Conservation (phyloP, 2,888 invertebrate genomes). For the Sepiola atlantica region DNA sequence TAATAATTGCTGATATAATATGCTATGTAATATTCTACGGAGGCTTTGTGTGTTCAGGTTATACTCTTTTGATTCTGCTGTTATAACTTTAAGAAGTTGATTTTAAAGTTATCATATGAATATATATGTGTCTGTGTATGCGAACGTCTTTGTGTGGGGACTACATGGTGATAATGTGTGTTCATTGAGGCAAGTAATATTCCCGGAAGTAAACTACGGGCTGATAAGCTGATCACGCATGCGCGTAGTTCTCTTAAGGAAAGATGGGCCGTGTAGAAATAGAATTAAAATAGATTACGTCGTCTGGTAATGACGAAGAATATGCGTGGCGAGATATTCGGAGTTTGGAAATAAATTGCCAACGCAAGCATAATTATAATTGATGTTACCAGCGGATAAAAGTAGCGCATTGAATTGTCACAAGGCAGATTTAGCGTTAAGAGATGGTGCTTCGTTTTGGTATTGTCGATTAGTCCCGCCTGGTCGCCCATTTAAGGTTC, state of each 20-base stretch:
- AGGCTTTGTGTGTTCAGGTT: too few relatives aligned
- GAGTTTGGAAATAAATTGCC: constrained; percentile 1
- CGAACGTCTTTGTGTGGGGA: not conserved
- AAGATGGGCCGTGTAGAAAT: not conserved
- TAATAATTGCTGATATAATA: too few relatives aligned
- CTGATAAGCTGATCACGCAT: not conserved
- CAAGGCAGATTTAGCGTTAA: not conserved
- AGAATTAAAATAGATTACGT: constrained; percentile 32
- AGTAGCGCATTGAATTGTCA: not conserved
- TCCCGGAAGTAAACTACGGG: constrained; percentile 12
- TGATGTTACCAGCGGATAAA: constrained; percentile 2
- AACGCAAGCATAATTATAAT: constrained; percentile 10
- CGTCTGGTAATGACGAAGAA: constrained; percentile 32
- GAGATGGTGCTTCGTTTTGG: too few relatives aligned
- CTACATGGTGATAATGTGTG: not conserved
- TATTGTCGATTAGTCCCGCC: not conserved
- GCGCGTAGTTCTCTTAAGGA: not conserved
- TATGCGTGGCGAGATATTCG: constrained; percentile 19
- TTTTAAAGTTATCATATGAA: too few relatives aligned
- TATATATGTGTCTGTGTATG: too few relatives aligned
- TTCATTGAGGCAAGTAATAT: not conserved
- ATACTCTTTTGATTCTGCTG: too few relatives aligned
- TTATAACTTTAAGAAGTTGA: too few relatives aligned
- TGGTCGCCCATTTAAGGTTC: not conserved
- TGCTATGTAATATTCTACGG: too few relatives aligned